Conservation (phyloP, 2,888 invertebrate genomes). For the Amphipoea oculea region DNA sequence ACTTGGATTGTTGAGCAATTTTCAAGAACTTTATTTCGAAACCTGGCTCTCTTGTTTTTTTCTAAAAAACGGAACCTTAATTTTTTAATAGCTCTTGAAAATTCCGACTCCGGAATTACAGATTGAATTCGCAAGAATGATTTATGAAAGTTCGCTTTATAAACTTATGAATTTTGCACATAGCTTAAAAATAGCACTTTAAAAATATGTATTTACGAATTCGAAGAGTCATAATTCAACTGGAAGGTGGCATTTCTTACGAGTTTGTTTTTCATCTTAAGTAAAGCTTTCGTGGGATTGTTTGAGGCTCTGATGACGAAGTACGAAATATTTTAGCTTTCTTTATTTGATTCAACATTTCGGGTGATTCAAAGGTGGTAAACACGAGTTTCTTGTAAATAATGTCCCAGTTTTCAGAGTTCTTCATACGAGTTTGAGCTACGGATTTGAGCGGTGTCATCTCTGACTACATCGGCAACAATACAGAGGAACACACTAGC, state of each 20-base stretch:
- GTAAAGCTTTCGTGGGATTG: conserved; percentile 23
- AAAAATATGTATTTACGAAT: conserved; percentile 35
- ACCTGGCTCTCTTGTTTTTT: conserved; percentile 1
- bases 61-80: conserved; percentile 4
- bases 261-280: conserved; percentile 1
- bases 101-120: conserved; percentile 6
- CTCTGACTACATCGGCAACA: conserved; percentile 1
- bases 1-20: conserved; percentile 21
- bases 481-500: conserved; percentile 18
- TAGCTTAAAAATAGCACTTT: neutral
- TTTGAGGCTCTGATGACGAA: conserved; percentile 26
- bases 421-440: neutral
- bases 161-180: conserved; percentile 31
- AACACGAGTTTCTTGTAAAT: conserved; percentile 13
- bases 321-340: conserved; percentile 28
- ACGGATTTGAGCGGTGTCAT: neutral
- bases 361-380: conserved; percentile 2
- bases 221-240: conserved; percentile 34
- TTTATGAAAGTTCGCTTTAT: conserved; percentile 36
- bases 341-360: conserved; percentile 34
- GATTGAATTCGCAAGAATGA: conserved; percentile 35
- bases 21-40: conserved; percentile 19
- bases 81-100: conserved; percentile 44
- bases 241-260: conserved; percentile 13
- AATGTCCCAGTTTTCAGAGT: conserved; percentile 8